Evolutionary conservation across 2,113 vertebrate species (phyloP).

Genomic region (Lophotis ruficrista): DNA sequence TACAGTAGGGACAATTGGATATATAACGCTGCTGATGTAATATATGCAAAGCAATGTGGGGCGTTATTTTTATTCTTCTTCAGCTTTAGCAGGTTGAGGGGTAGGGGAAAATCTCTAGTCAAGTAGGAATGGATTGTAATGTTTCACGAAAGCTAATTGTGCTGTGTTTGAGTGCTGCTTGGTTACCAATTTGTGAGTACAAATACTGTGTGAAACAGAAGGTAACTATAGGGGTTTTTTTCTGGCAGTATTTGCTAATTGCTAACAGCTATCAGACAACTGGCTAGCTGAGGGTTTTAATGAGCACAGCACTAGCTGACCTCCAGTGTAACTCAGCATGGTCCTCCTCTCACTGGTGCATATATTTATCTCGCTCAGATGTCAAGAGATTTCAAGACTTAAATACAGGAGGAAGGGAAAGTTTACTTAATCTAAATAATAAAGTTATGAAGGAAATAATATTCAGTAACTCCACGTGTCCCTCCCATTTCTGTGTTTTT

Average conservation of each 20-base stretch:
- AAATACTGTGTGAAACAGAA: neutral
- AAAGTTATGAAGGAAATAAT: neutral
- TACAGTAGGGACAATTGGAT: neutral
- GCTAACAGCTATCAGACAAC: neutral
- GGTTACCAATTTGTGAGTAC: neutral
- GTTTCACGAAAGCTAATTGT: neutral
- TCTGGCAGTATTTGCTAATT: neutral
- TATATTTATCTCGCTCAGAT: neutral
- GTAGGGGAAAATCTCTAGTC: neutral
- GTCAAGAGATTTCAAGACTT: neutral
- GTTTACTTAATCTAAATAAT: neutral
- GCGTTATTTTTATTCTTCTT: neutral
- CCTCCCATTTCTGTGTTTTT: neutral
- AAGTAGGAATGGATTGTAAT: neutral
- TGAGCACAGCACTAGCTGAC: neutral
- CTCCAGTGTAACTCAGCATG: neutral
- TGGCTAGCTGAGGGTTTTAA: neutral
- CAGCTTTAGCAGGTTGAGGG: neutral
- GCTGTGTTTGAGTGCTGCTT: neutral
- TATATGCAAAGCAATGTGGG: neutral
- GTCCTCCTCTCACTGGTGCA: neutral
- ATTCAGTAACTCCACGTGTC: neutral
- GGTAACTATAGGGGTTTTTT: neutral
- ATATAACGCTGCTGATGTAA: neutral
- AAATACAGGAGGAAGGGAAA: neutral